Percentiles rank a stretch among this genome's conserved stretches.
Conservation (phyloP, 2,888 invertebrate species). For the Macrophya annulata region DNA sequence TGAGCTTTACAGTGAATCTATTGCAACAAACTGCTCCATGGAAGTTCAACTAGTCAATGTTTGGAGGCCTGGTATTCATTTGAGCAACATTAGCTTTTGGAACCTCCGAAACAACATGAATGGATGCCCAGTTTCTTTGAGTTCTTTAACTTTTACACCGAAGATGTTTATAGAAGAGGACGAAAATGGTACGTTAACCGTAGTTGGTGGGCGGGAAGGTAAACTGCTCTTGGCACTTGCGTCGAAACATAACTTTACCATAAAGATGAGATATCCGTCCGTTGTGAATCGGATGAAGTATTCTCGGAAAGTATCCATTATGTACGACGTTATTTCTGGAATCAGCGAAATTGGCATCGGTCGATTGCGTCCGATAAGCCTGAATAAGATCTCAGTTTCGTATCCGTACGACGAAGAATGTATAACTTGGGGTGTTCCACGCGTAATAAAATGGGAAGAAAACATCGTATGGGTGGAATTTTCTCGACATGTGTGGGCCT, state of each 20-base stretch:
- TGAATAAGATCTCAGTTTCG: background rate
- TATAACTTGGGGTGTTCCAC: slow-evolving; percentile 33
- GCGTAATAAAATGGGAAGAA: slow-evolving; percentile 5
- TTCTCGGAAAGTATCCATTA: background rate
- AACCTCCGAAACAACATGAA: background rate
- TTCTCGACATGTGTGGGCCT: background rate
- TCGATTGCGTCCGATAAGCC: background rate
- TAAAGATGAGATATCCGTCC: background rate
- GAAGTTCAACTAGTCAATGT: background rate
- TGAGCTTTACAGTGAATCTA: slow-evolving; percentile 12
- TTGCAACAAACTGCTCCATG: slow-evolving; percentile 14
- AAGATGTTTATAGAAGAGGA: slow-evolving; percentile 30
- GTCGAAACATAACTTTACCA: slow-evolving; percentile 19
- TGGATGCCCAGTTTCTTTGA: slow-evolving; percentile 29
- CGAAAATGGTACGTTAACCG: background rate
- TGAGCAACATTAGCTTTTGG: background rate
- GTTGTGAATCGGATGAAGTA: background rate
- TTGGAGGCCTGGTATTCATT: slow-evolving; percentile 1
- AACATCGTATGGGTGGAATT: slow-evolving; percentile 28
- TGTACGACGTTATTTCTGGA: background rate
- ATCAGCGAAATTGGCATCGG: slow-evolving; percentile 37
- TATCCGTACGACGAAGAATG: slow-evolving; percentile 23
- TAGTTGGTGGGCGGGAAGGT: slow-evolving; percentile 33
- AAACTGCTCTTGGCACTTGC: background rate
- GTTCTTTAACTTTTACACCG: slow-evolving; percentile 18